phyloP scores from a whole-genome alignment of 2,113 vertebrate genomes.

The Mustelus asterias region DNA sequence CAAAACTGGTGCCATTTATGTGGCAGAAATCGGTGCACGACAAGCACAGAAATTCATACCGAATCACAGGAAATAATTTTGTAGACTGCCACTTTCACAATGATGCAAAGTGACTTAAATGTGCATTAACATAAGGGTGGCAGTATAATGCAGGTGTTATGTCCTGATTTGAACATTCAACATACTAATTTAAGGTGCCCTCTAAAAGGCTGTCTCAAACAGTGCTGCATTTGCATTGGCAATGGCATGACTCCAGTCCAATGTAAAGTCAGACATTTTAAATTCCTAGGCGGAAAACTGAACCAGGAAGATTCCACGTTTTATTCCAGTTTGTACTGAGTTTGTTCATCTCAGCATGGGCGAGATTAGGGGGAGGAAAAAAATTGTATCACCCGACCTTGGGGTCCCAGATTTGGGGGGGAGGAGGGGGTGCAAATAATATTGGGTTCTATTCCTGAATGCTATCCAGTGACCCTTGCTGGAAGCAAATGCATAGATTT shows the following conservation, averaged over 20 bases:
- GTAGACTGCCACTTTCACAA: background rate
- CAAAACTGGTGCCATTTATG: constrained; percentile 73
- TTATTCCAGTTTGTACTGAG: background rate
- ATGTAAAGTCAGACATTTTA: background rate
- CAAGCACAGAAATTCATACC: constrained; percentile 88
- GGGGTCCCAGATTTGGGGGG: background rate
- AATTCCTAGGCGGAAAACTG: background rate
- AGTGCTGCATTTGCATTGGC: background rate
- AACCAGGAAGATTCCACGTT: background rate
- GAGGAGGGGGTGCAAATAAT: background rate
- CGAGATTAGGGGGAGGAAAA: background rate
- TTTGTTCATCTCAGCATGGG: background rate
- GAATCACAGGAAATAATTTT: constrained; percentile 38
- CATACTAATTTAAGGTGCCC: background rate
- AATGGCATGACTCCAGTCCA: background rate
- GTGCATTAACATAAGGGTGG: background rate
- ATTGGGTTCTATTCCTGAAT: background rate
- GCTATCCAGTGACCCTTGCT: background rate
- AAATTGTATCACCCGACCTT: background rate
- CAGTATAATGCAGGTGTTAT: background rate
- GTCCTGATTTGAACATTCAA: background rate
- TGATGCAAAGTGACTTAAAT: background rate
- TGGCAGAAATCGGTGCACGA: constrained; percentile 84
- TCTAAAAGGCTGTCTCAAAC: background rate
- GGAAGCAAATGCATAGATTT: background rate